phyloP scores from a whole-genome alignment of 2,113 vertebrate species.

The Pelusios castaneus region DNA sequence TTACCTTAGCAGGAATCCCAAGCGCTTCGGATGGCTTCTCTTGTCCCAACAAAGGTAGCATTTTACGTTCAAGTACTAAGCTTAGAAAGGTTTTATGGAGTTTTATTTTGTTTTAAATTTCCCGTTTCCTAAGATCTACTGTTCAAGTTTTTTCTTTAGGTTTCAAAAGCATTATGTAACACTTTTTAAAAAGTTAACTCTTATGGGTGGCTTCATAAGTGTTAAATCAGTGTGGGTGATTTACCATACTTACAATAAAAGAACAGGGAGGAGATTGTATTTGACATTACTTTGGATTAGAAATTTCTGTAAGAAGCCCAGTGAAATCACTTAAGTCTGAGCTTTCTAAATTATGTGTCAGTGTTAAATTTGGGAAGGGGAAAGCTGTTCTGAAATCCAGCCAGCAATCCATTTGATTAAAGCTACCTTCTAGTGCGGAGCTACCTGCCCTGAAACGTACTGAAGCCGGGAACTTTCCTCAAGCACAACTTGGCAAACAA shows the following conservation, averaged over 20 bases:
- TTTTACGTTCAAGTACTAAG: not conserved
- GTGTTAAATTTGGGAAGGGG: not conserved
- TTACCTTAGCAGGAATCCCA: not conserved
- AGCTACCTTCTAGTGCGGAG: rapidly evolving
- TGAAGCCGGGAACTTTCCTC: not conserved
- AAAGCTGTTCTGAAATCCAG: rapidly evolving
- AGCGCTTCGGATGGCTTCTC: rapidly evolving
- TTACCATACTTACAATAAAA: not conserved
- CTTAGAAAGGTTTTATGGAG: not conserved
- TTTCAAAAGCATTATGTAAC: not conserved
- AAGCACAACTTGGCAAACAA: rapidly evolving
- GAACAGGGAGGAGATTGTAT: not conserved
- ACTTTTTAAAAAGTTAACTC: not conserved
- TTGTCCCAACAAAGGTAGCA: rapidly evolving
- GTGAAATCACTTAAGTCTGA: rapidly evolving
- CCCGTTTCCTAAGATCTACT: not conserved
- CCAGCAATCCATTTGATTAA: rapidly evolving
- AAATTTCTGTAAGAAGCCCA: rapidly evolving
- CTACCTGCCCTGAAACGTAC: rapidly evolving
- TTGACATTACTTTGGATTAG: rapidly evolving
- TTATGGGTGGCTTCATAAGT: not conserved
- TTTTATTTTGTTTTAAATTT: not conserved
- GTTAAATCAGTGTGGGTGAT: rapidly evolving
- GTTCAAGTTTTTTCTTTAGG: not conserved
- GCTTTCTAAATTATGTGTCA: not conserved